Base-by-base conservation (phyloP, 1,140 invertebrate genomes). In the Mesaphorura yosii region DNA sequence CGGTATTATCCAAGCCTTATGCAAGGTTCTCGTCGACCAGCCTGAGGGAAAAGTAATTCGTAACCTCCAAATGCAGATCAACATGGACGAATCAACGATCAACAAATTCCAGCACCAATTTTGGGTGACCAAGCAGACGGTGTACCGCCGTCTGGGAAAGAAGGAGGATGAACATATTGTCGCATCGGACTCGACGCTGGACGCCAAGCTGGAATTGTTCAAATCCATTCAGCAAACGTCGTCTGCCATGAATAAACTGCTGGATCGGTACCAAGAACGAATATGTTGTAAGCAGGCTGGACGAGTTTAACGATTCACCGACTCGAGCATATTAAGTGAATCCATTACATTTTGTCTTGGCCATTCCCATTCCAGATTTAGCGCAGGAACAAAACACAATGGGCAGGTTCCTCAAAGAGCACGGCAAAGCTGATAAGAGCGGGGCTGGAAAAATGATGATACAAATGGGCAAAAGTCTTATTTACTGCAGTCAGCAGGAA, bases 101-200 rank as follows among this genome's bases (percentile, higher is more conserved):
- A 75, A 76, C 22, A 86, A 86, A 68, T 85, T 95, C 79, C 89
- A 96, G 68, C 88, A 94, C 68, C 89, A 95, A 58, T 98, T 90
- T 71, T 99, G 93, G 93, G 85, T 96, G 27, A 96, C 94, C 3
- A 98, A 97, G 68, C 93, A 97, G 72, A 83, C 86, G 42, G 81
- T 98, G 25, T 81, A 92, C 48, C 77, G 86, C 63, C 97, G 94
- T 74, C 73, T 99, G 17, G 92, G 93, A 5, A 89, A 91, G 66
- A 97, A 97, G 73, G 93, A 98, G 73, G 95, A 99, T 69, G 91
- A 95, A 57, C 91, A 88, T 75, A 83, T 98, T 63, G 81, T 94
- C 15, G 82, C 94, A 19, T 96, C 90, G 0, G 95, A 99, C 73
- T 83, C 91, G 6, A 88, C 96, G 66, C 73, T 99, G 3, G 95